These are phyloP conservation scores for Blera fallax DNA, from an alignment of 2,888 invertebrate species.

Conservation along the genomic window DNA sequence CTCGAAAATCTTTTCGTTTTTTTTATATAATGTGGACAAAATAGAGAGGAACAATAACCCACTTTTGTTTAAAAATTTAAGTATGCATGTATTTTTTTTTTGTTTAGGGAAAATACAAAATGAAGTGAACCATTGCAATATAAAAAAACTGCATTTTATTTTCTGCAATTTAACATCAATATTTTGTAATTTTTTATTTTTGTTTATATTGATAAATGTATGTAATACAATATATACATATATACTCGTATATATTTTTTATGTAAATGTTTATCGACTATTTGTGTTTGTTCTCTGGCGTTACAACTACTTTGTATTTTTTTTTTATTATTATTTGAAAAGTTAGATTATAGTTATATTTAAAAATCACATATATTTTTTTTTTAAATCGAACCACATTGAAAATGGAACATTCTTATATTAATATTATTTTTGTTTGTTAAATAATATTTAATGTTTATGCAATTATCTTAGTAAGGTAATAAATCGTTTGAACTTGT, in stretches of 20 bases:
- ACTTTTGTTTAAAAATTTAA: constrained; percentile 16
- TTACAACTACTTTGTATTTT: constrained; percentile 23
- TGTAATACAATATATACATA: neutral
- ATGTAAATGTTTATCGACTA: constrained; percentile 42
- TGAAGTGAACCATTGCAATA: neutral
- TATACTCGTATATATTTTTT: constrained; percentile 3
- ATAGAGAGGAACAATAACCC: constrained; percentile 66
- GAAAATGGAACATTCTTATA: constrained; percentile 57
- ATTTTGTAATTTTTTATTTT: neutral
- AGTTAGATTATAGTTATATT: constrained; percentile 47
- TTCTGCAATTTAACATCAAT: constrained; percentile 22
- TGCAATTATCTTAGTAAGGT: constrained; percentile 49
- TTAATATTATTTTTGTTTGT: constrained; percentile 29
- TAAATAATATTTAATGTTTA: constrained; percentile 24
- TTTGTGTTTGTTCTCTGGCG: constrained; percentile 20
- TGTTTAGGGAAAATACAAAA: neutral
- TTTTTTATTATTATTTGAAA: neutral
- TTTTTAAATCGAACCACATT: constrained; percentile 53
- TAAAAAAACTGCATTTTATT: neutral
- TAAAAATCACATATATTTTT: constrained; percentile 63
- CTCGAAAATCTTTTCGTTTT: constrained; percentile 7
- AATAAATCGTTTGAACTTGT: constrained; percentile 68
- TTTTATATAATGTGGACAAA: constrained; percentile 34
- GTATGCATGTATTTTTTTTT: neutral
- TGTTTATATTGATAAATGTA: neutral